These are phyloP conservation scores for Dicranocentrus wangi DNA, from an alignment of 2,888 invertebrate genomes.

Conservation along the genomic window DNA sequence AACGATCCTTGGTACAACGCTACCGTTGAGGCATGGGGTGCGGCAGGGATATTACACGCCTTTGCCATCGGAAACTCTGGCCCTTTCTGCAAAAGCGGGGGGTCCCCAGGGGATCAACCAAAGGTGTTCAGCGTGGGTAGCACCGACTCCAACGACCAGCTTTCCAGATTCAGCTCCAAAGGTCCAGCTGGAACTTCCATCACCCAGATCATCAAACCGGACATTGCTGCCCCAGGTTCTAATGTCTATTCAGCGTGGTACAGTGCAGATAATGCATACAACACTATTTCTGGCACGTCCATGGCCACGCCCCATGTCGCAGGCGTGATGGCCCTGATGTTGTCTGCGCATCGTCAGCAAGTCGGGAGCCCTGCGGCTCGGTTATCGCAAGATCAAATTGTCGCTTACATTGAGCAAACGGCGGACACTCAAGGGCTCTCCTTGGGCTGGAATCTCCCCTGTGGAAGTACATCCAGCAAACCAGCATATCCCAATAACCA, in stretches of 20 bases:
- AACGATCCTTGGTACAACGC: conserved; percentile 37
- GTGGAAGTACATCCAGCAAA: no score
- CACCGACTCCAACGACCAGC: conserved; percentile 41
- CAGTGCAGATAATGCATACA: conserved; percentile 7
- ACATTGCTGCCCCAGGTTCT: conserved; percentile 34
- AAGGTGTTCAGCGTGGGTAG: conserved; percentile 30
- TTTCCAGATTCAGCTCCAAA: conserved; percentile 38
- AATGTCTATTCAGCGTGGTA: conserved; percentile 17
- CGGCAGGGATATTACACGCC: conserved; percentile 45
- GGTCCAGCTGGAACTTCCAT: conserved; percentile 21
- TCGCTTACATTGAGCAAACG: not conserved
- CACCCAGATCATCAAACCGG: conserved; percentile 12
- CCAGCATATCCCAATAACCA: conserved; percentile 5
- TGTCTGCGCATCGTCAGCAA: not conserved
- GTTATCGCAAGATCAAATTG: not conserved
- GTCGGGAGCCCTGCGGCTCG: not conserved
- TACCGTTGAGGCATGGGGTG: conserved; percentile 47
- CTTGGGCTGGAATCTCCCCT: no score
- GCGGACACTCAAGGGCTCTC: not conserved
- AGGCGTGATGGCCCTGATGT: not conserved
- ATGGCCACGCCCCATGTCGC: conserved; percentile 44
- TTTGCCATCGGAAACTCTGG: conserved; percentile 53
- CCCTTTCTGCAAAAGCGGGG: conserved; percentile 26
- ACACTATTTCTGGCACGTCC: conserved; percentile 13
- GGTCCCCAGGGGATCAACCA: conserved; percentile 42